These are phyloP conservation scores for Pollenia labialis DNA, from an alignment of 2,888 invertebrate species.

Conservation along the genomic window DNA sequence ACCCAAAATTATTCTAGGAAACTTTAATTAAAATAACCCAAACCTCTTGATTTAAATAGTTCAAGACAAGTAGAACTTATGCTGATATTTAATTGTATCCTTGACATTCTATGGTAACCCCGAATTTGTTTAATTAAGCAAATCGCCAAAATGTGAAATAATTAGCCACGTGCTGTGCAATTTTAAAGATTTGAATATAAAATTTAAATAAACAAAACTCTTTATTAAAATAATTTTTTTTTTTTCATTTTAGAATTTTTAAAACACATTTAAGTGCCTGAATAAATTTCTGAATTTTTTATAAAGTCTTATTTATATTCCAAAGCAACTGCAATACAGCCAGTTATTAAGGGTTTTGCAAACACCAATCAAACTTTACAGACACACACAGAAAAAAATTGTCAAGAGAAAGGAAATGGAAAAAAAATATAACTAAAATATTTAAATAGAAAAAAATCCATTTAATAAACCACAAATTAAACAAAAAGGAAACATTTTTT, in stretches of 20 bases:
- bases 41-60: too few relatives aligned
- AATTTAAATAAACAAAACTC: slow-evolving; percentile 14
- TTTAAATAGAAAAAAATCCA: slow-evolving; percentile 36
- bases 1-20: too few relatives aligned
- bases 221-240: slow-evolving; percentile 1
- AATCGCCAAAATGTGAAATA: slow-evolving; percentile 1
- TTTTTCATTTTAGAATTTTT: background rate
- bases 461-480: slow-evolving; percentile 70
- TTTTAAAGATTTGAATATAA: slow-evolving; percentile 15
- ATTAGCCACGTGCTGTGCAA: background rate
- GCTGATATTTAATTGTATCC: background rate
- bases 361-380: slow-evolving; percentile 62
- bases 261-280: slow-evolving; percentile 38
- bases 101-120: background rate
- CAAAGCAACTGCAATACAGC: slow-evolving; percentile 29
- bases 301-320: slow-evolving; percentile 5
- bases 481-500: slow-evolving; percentile 47
- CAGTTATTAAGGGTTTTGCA: slow-evolving; percentile 57
- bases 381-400: slow-evolving; percentile 47
- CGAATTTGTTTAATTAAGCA: background rate
- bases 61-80: too few relatives aligned
- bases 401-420: background rate
- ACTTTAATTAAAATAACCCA: too few relatives aligned
- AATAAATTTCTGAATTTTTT: slow-evolving; percentile 24
- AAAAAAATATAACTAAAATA: slow-evolving; percentile 38